Conservation (phyloP, 2,888 invertebrate genomes). For the Blastobasis adustella region DNA sequence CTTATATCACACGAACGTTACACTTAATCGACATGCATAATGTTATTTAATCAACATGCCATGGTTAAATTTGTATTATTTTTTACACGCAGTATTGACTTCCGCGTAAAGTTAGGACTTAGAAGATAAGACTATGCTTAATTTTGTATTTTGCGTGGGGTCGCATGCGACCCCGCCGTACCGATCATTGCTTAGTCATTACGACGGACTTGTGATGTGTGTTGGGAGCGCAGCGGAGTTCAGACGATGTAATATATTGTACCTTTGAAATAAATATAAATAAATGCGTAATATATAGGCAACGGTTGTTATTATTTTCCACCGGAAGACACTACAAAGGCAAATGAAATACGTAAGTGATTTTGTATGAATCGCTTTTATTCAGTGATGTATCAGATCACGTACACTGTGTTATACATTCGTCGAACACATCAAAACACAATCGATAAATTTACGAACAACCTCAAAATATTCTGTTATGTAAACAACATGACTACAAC, state of each 20-base stretch:
- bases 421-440: constrained; percentile 63
- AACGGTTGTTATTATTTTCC: constrained; percentile 31
- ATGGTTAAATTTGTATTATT: constrained; percentile 58
- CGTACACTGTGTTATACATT: constrained; percentile 60
- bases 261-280: constrained; percentile 72
- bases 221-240: constrained; percentile 56
- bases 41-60: constrained; percentile 56
- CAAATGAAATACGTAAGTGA: constrained; percentile 15
- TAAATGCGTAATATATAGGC: constrained; percentile 73
- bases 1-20: constrained; percentile 16
- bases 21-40: constrained; percentile 43
- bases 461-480: constrained; percentile 66
- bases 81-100: constrained; percentile 69
- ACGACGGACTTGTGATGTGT: constrained; percentile 57
- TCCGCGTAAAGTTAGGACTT: constrained; percentile 57
- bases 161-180: constrained; percentile 41
- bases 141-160: constrained; percentile 69
- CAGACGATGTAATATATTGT: constrained; percentile 73
- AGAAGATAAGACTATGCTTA: constrained; percentile 64
- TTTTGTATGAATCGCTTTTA: constrained; percentile 47
- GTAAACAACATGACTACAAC: constrained; percentile 68
- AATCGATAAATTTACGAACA: constrained; percentile 65
- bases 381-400: constrained; percentile 60
- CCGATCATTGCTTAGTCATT: constrained; percentile 65
- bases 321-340: too few species aligned